Conservation (phyloP, 2,888 invertebrate species). For the Xylocampa areola region DNA sequence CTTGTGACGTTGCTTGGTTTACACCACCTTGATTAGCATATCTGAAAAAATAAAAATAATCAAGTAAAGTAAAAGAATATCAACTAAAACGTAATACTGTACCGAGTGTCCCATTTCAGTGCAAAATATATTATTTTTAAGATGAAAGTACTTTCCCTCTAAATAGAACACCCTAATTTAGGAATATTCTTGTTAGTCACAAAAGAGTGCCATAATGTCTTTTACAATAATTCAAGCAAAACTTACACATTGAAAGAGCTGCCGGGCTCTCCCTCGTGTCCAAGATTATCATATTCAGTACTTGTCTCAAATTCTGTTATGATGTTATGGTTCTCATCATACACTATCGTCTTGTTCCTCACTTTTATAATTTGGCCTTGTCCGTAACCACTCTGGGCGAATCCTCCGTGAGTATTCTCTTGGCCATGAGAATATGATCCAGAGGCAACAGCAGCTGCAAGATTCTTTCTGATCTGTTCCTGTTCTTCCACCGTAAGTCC, state of each 20-base stretch:
- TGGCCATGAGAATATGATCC: slow-evolving; percentile 48
- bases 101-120: too few relatives aligned
- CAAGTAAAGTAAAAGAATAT: not conserved
- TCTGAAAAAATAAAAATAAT: slow-evolving; percentile 52
- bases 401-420: slow-evolving; percentile 54
- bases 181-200: not conserved
- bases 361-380: slow-evolving; percentile 71
- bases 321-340: slow-evolving; percentile 83
- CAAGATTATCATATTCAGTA: slow-evolving; percentile 84
- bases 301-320: slow-evolving; percentile 86
- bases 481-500: slow-evolving; percentile 74
- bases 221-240: not conserved
- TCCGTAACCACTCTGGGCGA: slow-evolving; percentile 57
- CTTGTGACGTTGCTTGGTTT: slow-evolving; percentile 54
- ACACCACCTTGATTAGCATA: slow-evolving; percentile 66
- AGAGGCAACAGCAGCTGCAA: slow-evolving; percentile 61
- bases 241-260: slow-evolving; percentile 85
- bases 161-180: too few relatives aligned
- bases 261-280: slow-evolving; percentile 84
- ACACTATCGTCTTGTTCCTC: slow-evolving; percentile 77
- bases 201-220: not conserved
- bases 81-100: too few relatives aligned
- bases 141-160: too few relatives aligned
- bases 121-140: too few relatives aligned
- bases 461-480: slow-evolving; percentile 72